A percentile compares a stretch with the other conserved stretches of the same genome.
Conservation (phyloP, 2,888 invertebrate genomes). For the Acleris emargana region DNA sequence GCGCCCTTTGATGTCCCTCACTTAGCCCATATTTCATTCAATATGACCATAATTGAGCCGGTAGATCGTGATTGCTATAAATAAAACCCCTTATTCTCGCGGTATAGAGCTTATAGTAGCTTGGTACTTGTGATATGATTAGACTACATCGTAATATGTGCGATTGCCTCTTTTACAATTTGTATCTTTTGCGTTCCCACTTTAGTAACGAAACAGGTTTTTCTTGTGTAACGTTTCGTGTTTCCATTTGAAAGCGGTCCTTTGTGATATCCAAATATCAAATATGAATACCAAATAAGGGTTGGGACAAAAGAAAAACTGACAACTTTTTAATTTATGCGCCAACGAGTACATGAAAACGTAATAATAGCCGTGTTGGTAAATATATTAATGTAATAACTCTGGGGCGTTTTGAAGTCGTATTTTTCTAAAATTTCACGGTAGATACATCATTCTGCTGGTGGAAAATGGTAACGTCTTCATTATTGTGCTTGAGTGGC, state of each 20-base stretch:
- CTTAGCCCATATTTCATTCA: constrained; percentile 83
- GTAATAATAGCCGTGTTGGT: constrained; percentile 82
- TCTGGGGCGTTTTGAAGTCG: constrained; percentile 70
- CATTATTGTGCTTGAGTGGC: constrained; percentile 60
- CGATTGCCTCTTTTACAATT: constrained; percentile 83
- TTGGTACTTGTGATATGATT: constrained; percentile 56
- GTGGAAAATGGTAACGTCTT: constrained; percentile 76
- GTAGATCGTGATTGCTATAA: constrained; percentile 60
- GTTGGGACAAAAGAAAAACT: constrained; percentile 81
- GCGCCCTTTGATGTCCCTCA: constrained; percentile 82
- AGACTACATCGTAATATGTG: constrained; percentile 66
- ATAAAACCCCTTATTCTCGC: constrained; percentile 62
- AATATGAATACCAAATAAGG: constrained; percentile 84
- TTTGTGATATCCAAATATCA: constrained; percentile 81
- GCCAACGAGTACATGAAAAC: constrained; percentile 81
- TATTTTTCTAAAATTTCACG: constrained; percentile 82
- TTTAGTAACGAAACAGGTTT: constrained; percentile 79
- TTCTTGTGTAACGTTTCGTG: constrained; percentile 71
- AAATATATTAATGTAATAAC: constrained; percentile 82
- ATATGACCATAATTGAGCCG: constrained; percentile 82
- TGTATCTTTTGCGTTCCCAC: constrained; percentile 77
- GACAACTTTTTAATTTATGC: constrained; percentile 82
- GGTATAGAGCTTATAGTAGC: constrained; percentile 64
- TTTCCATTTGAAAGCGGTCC: constrained; percentile 76
- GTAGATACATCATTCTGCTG: constrained; percentile 71